phyloP scores from a whole-genome alignment of 2,113 vertebrate species.

The Macquaria australasica region DNA sequence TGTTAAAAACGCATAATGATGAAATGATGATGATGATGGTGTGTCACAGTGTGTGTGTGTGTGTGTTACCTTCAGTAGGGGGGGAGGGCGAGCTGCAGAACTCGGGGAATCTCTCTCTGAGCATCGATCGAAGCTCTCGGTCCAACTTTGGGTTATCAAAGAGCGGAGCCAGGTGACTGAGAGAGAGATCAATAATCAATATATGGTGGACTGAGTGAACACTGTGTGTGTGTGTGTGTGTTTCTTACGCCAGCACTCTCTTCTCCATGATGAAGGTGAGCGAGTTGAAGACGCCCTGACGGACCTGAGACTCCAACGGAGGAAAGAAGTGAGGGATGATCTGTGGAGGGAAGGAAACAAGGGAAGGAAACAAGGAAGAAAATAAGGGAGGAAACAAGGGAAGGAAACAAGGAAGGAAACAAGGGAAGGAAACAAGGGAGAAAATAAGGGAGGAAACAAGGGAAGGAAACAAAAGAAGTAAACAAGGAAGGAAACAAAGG shows the following conservation, averaged over 20 bases:
- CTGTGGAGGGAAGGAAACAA: constrained; percentile 74
- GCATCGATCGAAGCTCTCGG: constrained; percentile 95
- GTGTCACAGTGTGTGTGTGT: constrained; percentile 1
- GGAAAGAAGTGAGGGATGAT: constrained; percentile 98
- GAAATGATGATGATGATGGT: not conserved
- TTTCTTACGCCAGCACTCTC: constrained; percentile 94
- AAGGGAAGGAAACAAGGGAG: too few species aligned
- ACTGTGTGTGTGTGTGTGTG: constrained; percentile 2
- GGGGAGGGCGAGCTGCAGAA: constrained; percentile 96
- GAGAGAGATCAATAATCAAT: not conserved
- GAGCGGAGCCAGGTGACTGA: constrained; percentile 92
- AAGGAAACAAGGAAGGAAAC: too few species aligned
- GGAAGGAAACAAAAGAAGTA: not conserved
- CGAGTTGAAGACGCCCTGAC: constrained; percentile 96
- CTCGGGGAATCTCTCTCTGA: constrained; percentile 96
- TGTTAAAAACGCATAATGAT: too few species aligned
- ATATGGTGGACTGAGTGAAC: not conserved
- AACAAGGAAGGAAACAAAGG: not conserved
- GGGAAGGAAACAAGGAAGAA: not conserved
- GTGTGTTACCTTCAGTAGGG: constrained; percentile 89
- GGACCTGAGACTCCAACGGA: constrained; percentile 91
- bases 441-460: too few species aligned
- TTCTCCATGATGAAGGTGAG: constrained; percentile 99
- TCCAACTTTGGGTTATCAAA: constrained; percentile 99
- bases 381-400: too few species aligned